These are phyloP conservation scores for Hypercompe scribonia DNA, from an alignment of 2,888 invertebrate species.

Conservation along the genomic window DNA sequence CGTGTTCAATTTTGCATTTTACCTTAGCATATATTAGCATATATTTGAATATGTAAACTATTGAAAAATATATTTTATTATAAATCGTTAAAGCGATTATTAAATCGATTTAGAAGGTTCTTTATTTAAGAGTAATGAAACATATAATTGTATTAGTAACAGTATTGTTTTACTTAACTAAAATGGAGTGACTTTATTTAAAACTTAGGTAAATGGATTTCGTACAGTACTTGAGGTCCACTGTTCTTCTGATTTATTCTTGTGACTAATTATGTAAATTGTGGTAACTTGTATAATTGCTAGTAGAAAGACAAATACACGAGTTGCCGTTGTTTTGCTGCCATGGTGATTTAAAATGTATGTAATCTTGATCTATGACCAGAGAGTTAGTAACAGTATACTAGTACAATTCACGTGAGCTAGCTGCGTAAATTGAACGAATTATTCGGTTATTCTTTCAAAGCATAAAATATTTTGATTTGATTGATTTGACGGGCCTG, in stretches of 20 bases:
- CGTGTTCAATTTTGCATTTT: neutral
- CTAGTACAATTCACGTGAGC: too few species aligned
- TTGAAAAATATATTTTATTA: neutral
- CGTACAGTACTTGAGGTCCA: neutral
- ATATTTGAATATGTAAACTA: neutral
- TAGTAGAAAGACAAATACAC: neutral
- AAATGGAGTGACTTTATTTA: neutral
- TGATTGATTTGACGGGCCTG: too few species aligned
- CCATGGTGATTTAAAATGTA: neutral
- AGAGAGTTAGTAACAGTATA: neutral
- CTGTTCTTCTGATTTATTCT: neutral
- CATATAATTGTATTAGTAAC: neutral
- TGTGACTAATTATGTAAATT: conserved; percentile 3
- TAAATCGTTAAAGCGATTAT: neutral
- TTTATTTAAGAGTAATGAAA: neutral
- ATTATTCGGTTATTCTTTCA: too few species aligned
- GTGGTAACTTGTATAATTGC: neutral
- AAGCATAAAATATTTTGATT: neutral
- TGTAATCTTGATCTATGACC: neutral
- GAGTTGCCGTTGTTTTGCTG: neutral
- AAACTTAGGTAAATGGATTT: neutral
- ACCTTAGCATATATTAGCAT: neutral
- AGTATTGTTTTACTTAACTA: neutral
- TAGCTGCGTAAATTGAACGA: too few species aligned
- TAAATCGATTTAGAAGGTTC: neutral